Evolutionary conservation across 1,140 invertebrate genomes (phyloP).

Genomic region (Arctopsyche grandis): DNA sequence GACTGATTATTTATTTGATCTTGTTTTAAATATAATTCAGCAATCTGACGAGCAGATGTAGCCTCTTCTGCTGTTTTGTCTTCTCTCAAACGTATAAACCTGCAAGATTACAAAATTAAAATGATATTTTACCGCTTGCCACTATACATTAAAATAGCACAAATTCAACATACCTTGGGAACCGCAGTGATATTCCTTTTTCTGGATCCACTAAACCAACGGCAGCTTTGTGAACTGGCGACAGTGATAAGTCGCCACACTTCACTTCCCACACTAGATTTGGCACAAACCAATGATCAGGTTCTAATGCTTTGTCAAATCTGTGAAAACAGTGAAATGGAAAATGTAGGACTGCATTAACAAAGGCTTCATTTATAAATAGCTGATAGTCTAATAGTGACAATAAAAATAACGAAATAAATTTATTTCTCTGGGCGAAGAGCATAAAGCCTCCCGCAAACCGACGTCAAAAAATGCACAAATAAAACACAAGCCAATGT

Average conservation of each 20-base stretch:
- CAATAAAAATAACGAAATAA: no score
- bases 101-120: constrained; percentile 45
- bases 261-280: constrained; percentile 98
- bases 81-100: constrained; percentile 91
- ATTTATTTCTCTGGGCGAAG: no score
- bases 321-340: constrained; percentile 56
- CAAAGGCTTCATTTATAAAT: no score
- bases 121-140: neutral
- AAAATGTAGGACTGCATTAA: no score
- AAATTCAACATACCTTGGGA: constrained; percentile 72
- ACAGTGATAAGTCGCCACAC: constrained; percentile 97
- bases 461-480: no score
- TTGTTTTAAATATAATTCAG: constrained; percentile 85
- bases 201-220: constrained; percentile 90
- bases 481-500: no score
- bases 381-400: no score
- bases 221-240: constrained; percentile 92
- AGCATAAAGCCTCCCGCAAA: no score
- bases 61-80: constrained; percentile 96
- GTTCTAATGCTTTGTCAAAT: constrained; percentile 78
- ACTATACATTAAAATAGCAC: neutral
- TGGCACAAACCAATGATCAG: constrained; percentile 96
- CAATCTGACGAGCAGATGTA: constrained; percentile 89
- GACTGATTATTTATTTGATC: constrained; percentile 90
- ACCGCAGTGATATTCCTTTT: constrained; percentile 95